These are phyloP conservation scores for Psylliodes chrysocephalus DNA, from an alignment of 2,888 invertebrate species.

Conservation along the genomic window DNA sequence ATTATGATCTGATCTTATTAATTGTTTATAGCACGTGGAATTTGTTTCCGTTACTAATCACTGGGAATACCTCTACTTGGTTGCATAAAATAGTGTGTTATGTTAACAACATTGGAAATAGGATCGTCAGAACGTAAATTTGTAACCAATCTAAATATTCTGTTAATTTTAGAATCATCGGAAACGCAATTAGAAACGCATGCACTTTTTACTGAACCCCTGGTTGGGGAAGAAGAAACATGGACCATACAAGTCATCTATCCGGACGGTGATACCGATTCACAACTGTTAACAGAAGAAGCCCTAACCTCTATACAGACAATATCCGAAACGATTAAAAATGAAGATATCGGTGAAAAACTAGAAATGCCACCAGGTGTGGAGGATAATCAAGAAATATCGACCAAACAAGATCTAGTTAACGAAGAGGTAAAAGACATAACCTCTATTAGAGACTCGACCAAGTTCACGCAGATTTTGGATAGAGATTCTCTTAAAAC, in stretches of 20 bases:
- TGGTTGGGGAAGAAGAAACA: conserved; percentile 41
- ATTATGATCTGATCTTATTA: too few relatives aligned
- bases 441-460: neutral
- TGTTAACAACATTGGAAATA: too few relatives aligned
- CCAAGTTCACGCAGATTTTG: neutral
- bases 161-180: conserved; percentile 15
- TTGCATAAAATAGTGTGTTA: too few relatives aligned
- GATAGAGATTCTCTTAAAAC: conserved; percentile 4
- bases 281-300: conserved; percentile 38
- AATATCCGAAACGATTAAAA: neutral
- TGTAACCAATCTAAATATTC: too few relatives aligned
- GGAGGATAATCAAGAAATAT: conserved; percentile 21
- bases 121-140: too few relatives aligned
- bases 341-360: neutral
- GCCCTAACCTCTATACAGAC: conserved; percentile 45
- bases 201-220: conserved; percentile 20
- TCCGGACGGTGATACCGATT: conserved; percentile 46
- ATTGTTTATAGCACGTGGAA: too few relatives aligned
- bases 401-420: conserved; percentile 41
- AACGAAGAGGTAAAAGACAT: neutral
- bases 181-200: conserved; percentile 12
- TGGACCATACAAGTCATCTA: conserved; percentile 59
- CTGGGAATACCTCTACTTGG: too few relatives aligned
- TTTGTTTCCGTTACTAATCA: too few relatives aligned
- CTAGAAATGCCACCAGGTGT: too few relatives aligned